A percentile compares a stretch with the other conserved stretches of the same genome.
phyloP scores from a whole-genome alignment of 2,113 vertebrate genomes.

The Pseudonaja textilis region DNA sequence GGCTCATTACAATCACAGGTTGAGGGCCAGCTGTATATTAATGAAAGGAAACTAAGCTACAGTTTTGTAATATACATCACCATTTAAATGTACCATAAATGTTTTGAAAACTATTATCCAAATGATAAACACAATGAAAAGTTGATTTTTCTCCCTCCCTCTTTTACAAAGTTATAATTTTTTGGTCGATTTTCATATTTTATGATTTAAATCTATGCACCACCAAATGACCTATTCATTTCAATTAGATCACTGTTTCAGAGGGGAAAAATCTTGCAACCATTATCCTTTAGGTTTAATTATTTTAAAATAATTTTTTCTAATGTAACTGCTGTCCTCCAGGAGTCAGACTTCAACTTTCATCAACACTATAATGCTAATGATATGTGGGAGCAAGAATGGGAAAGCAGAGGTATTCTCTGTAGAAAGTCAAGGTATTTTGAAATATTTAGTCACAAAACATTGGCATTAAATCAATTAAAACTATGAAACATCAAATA shows the following conservation, averaged over 20 bases:
- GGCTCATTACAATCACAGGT: no score
- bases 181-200: slow-evolving; percentile 46
- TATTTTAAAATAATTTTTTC: slow-evolving; percentile 31
- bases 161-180: slow-evolving; percentile 44
- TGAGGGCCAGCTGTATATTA: background rate
- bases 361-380: background rate
- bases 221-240: slow-evolving; percentile 69
- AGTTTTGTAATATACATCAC: background rate
- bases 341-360: background rate
- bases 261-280: slow-evolving; percentile 43
- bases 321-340: background rate
- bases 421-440: background rate
- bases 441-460: background rate
- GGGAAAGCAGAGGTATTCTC: background rate
- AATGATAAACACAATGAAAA: slow-evolving; percentile 17
- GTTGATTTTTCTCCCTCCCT: slow-evolving; percentile 40
- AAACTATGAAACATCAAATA: no score
- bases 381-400: background rate
- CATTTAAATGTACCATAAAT: background rate
- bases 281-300: slow-evolving; percentile 26
- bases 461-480: no score
- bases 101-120: background rate
- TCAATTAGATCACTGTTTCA: slow-evolving; percentile 55
- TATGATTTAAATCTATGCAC: slow-evolving; percentile 55
- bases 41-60: background rate